Percentiles rank a stretch among this genome's conserved stretches.
phyloP scores from a whole-genome alignment of 2,113 vertebrate genomes.

The Perccottus glenii region DNA sequence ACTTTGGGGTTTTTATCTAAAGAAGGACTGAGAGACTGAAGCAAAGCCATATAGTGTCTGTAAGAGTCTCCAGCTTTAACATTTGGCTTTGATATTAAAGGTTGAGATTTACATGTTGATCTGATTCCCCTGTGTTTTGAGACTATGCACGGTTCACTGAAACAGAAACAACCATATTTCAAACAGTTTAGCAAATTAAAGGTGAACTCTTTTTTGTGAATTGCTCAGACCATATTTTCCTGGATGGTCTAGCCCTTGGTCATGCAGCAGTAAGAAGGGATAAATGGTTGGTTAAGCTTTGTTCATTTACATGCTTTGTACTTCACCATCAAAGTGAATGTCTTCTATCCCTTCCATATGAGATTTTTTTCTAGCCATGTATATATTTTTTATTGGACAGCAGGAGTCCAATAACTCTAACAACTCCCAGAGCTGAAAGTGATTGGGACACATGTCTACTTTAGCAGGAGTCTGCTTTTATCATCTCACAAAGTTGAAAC shows the following conservation, averaged over 20 bases:
- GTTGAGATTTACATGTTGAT: constrained; percentile 18
- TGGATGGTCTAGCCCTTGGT: not conserved
- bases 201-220: not conserved
- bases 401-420: constrained; percentile 31
- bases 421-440: constrained; percentile 49
- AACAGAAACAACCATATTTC: constrained; percentile 24
- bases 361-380: constrained; percentile 47
- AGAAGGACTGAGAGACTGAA: constrained; percentile 51
- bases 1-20: constrained; percentile 63
- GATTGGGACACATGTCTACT: constrained; percentile 64
- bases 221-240: not conserved
- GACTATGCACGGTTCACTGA: constrained; percentile 15
- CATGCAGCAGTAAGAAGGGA: not conserved
- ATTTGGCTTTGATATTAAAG: constrained; percentile 21
- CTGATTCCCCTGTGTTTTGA: constrained; percentile 18
- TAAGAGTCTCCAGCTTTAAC: constrained; percentile 22
- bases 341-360: constrained; percentile 14
- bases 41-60: constrained; percentile 13
- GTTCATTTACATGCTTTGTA: not conserved
- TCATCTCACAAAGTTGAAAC: constrained; percentile 49
- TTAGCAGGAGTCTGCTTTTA: constrained; percentile 56
- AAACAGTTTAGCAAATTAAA: constrained; percentile 14
- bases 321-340: constrained; percentile 33
- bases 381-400: constrained; percentile 40
- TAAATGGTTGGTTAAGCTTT: constrained; percentile 18